Evolutionary conservation across 2,113 vertebrate genomes (phyloP).

Genomic region (Sturnus vulgaris): DNA sequence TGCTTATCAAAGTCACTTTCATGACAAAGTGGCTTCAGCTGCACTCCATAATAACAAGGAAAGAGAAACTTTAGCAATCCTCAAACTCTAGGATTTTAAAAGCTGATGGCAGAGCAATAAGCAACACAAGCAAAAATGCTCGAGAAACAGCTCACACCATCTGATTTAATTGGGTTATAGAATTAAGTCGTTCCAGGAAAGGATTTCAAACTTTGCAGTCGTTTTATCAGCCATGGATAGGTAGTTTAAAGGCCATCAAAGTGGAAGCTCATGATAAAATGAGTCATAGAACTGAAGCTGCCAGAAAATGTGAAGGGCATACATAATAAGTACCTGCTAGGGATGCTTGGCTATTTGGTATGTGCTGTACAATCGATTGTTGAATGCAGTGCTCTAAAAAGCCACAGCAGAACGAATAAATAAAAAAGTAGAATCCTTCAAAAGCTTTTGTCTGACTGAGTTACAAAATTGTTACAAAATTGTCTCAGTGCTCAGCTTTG

Average conservation of each 20-base stretch:
- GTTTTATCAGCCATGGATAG: constrained; percentile 38
- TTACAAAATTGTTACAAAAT: constrained; percentile 10
- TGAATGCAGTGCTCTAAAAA: not conserved
- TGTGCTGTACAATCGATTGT: not conserved
- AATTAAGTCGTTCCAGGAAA: constrained; percentile 29
- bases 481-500: not conserved
- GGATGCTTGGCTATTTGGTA: not conserved
- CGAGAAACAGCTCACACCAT: not conserved
- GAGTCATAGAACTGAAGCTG: constrained; percentile 32
- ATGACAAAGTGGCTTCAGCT: not conserved
- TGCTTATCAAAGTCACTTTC: not conserved
- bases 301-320: constrained; percentile 5
- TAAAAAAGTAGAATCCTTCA: not conserved
- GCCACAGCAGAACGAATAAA: not conserved
- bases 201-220: constrained; percentile 37
- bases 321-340: not conserved
- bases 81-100: not conserved
- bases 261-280: constrained; percentile 48
- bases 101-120: not conserved
- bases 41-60: not conserved
- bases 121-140: not conserved
- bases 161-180: constrained; percentile 51
- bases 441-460: not conserved
- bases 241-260: constrained; percentile 61
- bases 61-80: not conserved